These are phyloP conservation scores for Thaumetopoea pityocampa DNA, from an alignment of 1,140 invertebrate genomes.

Conservation along the genomic window DNA sequence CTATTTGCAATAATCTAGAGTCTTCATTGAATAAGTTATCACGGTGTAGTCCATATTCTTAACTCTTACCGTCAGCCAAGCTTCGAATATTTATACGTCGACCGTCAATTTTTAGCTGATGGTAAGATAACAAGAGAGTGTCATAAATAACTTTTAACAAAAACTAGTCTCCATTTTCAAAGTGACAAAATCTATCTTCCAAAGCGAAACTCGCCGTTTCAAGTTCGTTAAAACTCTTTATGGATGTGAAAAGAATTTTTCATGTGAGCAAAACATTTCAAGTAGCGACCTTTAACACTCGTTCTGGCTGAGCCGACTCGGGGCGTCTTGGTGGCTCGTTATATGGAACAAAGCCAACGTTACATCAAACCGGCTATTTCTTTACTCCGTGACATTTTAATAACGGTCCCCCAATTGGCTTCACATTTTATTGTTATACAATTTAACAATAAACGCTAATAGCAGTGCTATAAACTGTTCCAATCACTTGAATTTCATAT, in stretches of 20 bases:
- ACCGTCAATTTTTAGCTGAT: too few relatives aligned
- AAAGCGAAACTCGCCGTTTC: too few relatives aligned
- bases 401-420: constrained; percentile 23
- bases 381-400: constrained; percentile 47
- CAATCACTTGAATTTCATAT: constrained; percentile 6
- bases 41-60: too few relatives aligned
- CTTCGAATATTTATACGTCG: too few relatives aligned
- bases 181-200: too few relatives aligned
- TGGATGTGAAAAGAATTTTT: constrained; percentile 10
- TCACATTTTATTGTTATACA: constrained; percentile 23
- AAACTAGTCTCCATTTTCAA: too few relatives aligned
- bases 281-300: constrained; percentile 35
- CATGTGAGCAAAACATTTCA: constrained; percentile 19
- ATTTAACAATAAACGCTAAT: constrained; percentile 20
- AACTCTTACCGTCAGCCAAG: too few relatives aligned
- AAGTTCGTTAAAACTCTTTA: constrained; percentile 9
- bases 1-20: too few relatives aligned
- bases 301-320: constrained; percentile 28
- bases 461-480: constrained; percentile 11
- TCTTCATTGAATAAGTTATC: too few relatives aligned
- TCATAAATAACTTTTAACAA: too few relatives aligned
- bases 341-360: constrained; percentile 41
- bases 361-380: constrained; percentile 50
- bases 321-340: constrained; percentile 37
- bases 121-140: too few relatives aligned